These are phyloP conservation scores for Drosophila ercepeae DNA, from an alignment of 1,140 invertebrate genomes.

Conservation along the genomic window DNA sequence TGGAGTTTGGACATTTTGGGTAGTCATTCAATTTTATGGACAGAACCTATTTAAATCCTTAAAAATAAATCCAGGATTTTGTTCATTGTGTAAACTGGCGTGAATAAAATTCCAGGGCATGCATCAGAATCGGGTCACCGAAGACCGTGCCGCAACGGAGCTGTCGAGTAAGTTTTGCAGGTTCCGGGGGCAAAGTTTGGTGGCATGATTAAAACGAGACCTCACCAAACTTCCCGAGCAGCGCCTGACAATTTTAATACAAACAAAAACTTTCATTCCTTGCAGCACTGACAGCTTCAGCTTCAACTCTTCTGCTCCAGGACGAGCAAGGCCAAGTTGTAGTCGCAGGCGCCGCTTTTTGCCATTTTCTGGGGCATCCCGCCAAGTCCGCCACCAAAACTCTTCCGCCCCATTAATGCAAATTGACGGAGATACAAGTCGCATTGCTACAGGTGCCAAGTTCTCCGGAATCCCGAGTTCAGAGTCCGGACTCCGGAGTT, in stretches of 20 bases:
- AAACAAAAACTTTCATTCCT: conserved; percentile 38
- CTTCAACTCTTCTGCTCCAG: neutral
- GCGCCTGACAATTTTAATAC: conserved; percentile 72
- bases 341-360: conserved; percentile 41
- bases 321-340: conserved; percentile 48
- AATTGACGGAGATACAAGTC: conserved; percentile 38
- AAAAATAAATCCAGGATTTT: neutral
- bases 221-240: conserved; percentile 46
- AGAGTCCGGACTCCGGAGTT: conserved; percentile 8
- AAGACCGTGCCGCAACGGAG: neutral
- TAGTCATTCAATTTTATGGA: no score
- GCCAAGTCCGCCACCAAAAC: neutral
- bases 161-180: conserved; percentile 19
- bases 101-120: conserved; percentile 22
- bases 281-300: conserved; percentile 11
- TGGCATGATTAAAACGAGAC: conserved; percentile 63
- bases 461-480: conserved; percentile 12
- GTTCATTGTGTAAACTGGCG: neutral
- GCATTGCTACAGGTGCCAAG: conserved; percentile 32
- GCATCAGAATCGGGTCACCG: conserved; percentile 12
- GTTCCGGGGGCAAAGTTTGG: conserved; percentile 42
- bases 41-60: neutral
- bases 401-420: conserved; percentile 37
- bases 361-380: neutral
- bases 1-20: no score